These are phyloP conservation scores for Xestia xanthographa DNA, from an alignment of 2,888 invertebrate species.

Conservation along the genomic window DNA sequence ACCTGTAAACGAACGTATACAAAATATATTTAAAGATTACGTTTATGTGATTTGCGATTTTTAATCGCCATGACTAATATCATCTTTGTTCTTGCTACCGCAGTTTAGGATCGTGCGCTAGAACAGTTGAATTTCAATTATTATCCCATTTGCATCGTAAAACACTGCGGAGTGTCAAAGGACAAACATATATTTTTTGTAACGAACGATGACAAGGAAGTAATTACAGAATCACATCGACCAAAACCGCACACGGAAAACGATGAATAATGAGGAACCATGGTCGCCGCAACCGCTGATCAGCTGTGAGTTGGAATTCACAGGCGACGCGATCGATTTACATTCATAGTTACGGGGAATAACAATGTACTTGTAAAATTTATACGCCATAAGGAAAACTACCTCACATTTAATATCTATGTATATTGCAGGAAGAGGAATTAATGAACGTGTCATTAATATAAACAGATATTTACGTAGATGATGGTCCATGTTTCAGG, in stretches of 20 bases:
- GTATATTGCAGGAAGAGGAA: constrained; percentile 58
- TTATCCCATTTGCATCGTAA: constrained; percentile 61
- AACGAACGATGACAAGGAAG: constrained; percentile 79
- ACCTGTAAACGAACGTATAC: constrained; percentile 89
- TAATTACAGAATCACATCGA: constrained; percentile 82
- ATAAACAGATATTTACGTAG: constrained; percentile 33
- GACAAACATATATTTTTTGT: constrained; percentile 75
- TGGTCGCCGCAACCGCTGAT: constrained; percentile 66
- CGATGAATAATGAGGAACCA: constrained; percentile 79
- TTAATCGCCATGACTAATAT: constrained; percentile 29
- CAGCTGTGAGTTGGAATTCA: constrained; percentile 68
- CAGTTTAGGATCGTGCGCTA: constrained; percentile 32
- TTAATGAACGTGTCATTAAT: constrained; percentile 44
- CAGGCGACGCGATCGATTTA: constrained; percentile 66
- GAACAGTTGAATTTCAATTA: constrained; percentile 55
- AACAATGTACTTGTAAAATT: constrained; percentile 62
- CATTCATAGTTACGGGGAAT: constrained; percentile 65
- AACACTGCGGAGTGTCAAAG: constrained; percentile 68
- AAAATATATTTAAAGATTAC: constrained; percentile 23
- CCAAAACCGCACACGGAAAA: constrained; percentile 83
- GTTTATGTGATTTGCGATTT: constrained; percentile 20
- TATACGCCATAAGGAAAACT: constrained; percentile 66
- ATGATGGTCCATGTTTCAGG: constrained; percentile 27
- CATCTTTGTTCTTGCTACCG: constrained; percentile 12
- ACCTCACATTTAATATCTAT: constrained; percentile 53